Conservation (phyloP, 1,140 invertebrate genomes). For the Lordiphosa clarofinis region DNA sequence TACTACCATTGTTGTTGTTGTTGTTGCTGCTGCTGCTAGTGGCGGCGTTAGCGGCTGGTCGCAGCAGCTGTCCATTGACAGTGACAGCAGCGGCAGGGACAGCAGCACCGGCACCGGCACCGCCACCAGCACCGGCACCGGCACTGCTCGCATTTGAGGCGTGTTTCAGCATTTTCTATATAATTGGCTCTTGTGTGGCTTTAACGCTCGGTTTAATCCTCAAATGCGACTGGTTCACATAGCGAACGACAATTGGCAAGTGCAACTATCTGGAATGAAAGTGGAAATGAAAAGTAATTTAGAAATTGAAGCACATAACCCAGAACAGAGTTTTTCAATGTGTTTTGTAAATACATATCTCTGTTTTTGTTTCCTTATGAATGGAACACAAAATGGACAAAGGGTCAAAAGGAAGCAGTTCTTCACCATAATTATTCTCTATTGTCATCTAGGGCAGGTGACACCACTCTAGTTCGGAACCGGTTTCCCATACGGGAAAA, state of each 20-base stretch:
- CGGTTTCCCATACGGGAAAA: too few relatives aligned
- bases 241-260: slow-evolving; percentile 8
- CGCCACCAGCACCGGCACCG: slow-evolving; percentile 25
- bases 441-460: too few relatives aligned
- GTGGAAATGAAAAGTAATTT: too few relatives aligned
- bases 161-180: slow-evolving; percentile 67
- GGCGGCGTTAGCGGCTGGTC: slow-evolving; percentile 4
- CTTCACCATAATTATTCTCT: too few relatives aligned
- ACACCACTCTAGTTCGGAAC: too few relatives aligned
- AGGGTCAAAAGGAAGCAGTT: too few relatives aligned
- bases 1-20: slow-evolving; percentile 12
- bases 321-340: too few relatives aligned
- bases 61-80: slow-evolving; percentile 33
- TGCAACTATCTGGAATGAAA: slow-evolving; percentile 4
- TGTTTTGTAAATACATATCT: too few relatives aligned
- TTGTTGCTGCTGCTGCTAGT: slow-evolving; percentile 16
- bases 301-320: too few relatives aligned
- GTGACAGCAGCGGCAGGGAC: slow-evolving; percentile 23
- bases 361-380: too few relatives aligned
- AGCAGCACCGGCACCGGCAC: slow-evolving; percentile 1
- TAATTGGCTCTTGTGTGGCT: slow-evolving; percentile 4
- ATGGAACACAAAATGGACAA: too few relatives aligned
- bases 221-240: slow-evolving; percentile 15
- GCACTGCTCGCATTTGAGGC: slow-evolving; percentile 65
- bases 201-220: slow-evolving; percentile 5